Evolutionary conservation across 2,113 vertebrate species (phyloP), one percentile per base, ranked within the genome.

Genomic region (Conger conger): DNA sequence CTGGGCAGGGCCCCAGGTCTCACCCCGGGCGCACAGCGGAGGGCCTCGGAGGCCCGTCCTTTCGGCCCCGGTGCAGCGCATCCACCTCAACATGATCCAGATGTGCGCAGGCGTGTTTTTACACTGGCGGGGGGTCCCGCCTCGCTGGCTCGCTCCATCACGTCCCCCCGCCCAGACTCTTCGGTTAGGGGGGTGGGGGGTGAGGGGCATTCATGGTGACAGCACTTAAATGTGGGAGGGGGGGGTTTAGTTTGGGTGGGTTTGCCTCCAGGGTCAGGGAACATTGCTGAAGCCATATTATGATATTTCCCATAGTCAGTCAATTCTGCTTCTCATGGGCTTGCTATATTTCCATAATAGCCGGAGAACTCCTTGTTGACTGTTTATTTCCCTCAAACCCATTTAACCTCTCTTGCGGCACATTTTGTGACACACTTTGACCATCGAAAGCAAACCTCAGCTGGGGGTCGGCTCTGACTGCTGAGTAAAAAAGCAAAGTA

Each of bases 1-100:
- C 89, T 63, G 57, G 18, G 57, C 86, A 92, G 92, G 93, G 91
- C 90, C 92, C 68, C 91, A 90, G 90, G 92, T 92, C 88, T 94
- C 92, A 91, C 94, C 92, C 76, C 42, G 42, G 5, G 60, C 38
- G 8, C 79, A 20, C 37, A 50, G 38, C 50, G 50, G 68, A 73
- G 68, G 68, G 37, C 77, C 73, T 1, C 33, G 63, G 76, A 2
- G 15, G 83, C 16, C 53, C 53, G 6, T 18, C 30, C 76, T 7
- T 60, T 86, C 92, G 91, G 89, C 89, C 93, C 92, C 5, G 11
- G 42, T 5, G 76, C 50, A 13, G 68, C 85, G 33, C 11, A 82
- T 88, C 88, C 91, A 87, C 83, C 84, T 88, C 92, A 94, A 95
- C 91, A 87, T 87, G 91, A 93, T 94, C 95, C 95, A 96, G 94